Conservation (phyloP, 1,140 invertebrate genomes). For the Orussus abietinus region DNA sequence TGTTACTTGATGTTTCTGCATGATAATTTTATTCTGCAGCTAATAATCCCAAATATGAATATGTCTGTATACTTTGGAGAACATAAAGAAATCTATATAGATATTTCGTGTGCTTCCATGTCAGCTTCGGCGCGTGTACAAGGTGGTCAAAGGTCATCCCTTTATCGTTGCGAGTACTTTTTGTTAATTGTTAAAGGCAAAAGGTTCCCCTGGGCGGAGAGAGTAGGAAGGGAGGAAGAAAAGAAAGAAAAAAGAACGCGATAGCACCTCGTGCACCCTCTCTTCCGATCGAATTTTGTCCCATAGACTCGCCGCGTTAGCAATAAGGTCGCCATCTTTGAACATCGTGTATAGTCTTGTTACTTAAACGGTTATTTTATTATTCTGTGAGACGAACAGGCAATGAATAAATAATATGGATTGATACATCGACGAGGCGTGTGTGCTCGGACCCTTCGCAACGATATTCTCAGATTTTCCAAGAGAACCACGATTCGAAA, state of each 20-base stretch:
- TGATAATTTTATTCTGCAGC: slow-evolving; percentile 18
- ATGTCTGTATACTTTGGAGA: slow-evolving; percentile 22
- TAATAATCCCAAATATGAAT: slow-evolving; percentile 10
- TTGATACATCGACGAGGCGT: too few species aligned
- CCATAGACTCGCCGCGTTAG: too few species aligned
- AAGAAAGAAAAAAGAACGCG: slow-evolving; percentile 16
- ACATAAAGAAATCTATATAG: slow-evolving; percentile 22
- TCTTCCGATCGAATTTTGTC: too few species aligned
- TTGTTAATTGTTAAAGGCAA: slow-evolving; percentile 13
- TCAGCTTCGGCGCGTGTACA: slow-evolving; percentile 27
- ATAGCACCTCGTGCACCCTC: too few species aligned
- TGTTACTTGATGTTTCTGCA: slow-evolving; percentile 23
- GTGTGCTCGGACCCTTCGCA: too few species aligned
- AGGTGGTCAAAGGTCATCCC: slow-evolving; percentile 25
- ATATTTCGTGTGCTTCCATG: slow-evolving; percentile 42
- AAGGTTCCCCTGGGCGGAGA: slow-evolving; percentile 16
- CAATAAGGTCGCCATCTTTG: slow-evolving; percentile 20
- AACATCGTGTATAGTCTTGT: slow-evolving; percentile 29
- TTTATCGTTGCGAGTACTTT: slow-evolving; percentile 6
- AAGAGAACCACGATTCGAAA: too few species aligned
- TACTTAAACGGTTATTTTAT: slow-evolving; percentile 34
- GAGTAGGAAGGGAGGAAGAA: slow-evolving; percentile 10
- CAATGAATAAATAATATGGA: too few species aligned
- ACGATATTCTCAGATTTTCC: too few species aligned
- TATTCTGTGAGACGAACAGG: slow-evolving; percentile 35